Evolutionary conservation across 2,113 vertebrate genomes (phyloP).

Genomic region (Mola mola): DNA sequence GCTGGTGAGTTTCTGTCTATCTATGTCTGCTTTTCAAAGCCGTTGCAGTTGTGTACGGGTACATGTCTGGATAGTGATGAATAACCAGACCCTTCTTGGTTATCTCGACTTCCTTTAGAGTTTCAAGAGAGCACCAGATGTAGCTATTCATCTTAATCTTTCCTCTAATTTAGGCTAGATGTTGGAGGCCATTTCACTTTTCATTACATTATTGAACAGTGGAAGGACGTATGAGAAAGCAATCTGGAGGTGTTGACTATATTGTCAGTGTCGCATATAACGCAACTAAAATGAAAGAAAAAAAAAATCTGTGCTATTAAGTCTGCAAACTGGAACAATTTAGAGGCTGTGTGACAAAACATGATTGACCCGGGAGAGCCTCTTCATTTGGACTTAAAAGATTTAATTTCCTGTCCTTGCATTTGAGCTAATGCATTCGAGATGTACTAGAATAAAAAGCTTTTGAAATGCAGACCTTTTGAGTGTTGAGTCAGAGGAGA

Average conservation of each 20-base stretch:
- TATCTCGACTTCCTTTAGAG: conserved; percentile 78
- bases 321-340: background rate
- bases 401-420: conserved; percentile 53
- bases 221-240: conserved; percentile 26
- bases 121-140: conserved; percentile 75
- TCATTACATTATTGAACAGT: conserved; percentile 66
- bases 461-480: conserved; percentile 34
- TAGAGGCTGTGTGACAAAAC: conserved; percentile 43
- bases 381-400: conserved; percentile 51
- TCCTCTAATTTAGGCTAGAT: conserved; percentile 66
- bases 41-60: conserved; percentile 60
- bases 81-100: conserved; percentile 75
- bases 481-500: conserved; percentile 74
- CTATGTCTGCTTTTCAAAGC: conserved; percentile 60
- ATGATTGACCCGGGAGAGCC: conserved; percentile 33
- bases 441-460: conserved; percentile 70
- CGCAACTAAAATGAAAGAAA: conserved; percentile 1
- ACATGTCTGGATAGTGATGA: conserved; percentile 75
- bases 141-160: conserved; percentile 79
- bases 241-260: conserved; percentile 54
- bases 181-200: conserved; percentile 63
- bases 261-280: conserved; percentile 31
- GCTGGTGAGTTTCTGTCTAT: conserved; percentile 49
- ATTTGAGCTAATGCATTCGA: conserved; percentile 76
- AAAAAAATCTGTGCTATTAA: conserved; percentile 4